Conservation (phyloP, 2,113 vertebrate genomes). For the Pimephales promelas region DNA sequence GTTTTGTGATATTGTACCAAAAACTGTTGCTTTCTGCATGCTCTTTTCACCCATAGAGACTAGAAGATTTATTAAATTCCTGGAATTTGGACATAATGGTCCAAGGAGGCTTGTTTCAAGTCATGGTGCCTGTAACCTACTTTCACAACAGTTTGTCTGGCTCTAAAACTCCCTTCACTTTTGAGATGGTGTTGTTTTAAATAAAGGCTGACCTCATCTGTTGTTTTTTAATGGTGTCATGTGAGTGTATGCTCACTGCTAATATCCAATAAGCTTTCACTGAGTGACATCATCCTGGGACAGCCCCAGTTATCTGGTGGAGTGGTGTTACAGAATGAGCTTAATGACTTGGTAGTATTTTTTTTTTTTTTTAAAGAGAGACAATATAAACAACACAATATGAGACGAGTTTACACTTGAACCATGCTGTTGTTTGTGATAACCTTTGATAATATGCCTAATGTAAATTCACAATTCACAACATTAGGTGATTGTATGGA, state of each 20-base stretch:
- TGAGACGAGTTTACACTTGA: not conserved
- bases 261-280: slow-evolving; percentile 54
- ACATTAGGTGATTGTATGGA: not conserved
- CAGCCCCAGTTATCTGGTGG: slow-evolving; percentile 30
- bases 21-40: not conserved
- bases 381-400: not conserved
- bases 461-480: not conserved
- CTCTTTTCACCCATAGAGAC: not conserved
- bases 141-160: slow-evolving; percentile 25
- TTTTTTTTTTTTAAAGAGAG: not conserved
- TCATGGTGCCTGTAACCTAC: slow-evolving; percentile 28
- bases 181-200: slow-evolving; percentile 46
- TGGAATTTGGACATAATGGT: not conserved
- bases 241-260: slow-evolving; percentile 52
- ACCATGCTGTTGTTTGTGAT: not conserved
- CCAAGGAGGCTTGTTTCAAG: slow-evolving; percentile 20
- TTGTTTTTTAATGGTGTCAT: slow-evolving; percentile 48
- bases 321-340: not conserved
- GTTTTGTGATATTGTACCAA: not conserved
- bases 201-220: slow-evolving; percentile 38
- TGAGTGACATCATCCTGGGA: slow-evolving; percentile 54
- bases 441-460: not conserved
- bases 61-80: not conserved
- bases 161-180: not conserved
- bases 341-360: not conserved